Evolutionary conservation across 1,140 invertebrate species (phyloP).

Genomic region (Homarus americanus): DNA sequence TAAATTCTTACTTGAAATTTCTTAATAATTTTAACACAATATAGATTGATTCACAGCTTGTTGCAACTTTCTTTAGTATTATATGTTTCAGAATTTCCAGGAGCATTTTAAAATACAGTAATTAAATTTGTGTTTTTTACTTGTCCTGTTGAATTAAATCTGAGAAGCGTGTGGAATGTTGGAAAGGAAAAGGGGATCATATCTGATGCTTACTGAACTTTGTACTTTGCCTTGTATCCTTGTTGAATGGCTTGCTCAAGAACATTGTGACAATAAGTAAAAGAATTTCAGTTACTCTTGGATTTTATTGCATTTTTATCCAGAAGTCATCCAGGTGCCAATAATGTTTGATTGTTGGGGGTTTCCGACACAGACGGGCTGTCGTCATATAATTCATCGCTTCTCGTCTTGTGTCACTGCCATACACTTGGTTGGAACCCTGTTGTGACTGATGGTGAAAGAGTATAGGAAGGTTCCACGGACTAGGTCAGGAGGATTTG

Average conservation of each 20-base stretch:
- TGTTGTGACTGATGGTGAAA: conserved; percentile 22
- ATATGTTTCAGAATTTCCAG: too few species aligned
- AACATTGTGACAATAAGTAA: background rate
- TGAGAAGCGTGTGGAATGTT: too few species aligned
- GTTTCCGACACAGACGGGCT: conserved; percentile 50
- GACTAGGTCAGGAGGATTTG: conserved; percentile 24
- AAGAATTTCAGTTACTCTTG: background rate
- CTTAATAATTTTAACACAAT: too few species aligned
- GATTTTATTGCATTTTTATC: background rate
- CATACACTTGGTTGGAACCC: conserved; percentile 34
- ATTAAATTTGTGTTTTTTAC: too few species aligned
- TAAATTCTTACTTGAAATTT: too few species aligned
- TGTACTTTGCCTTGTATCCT: background rate
- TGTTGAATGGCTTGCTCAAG: background rate
- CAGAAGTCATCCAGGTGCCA: conserved; percentile 41
- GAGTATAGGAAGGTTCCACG: conserved; percentile 25
- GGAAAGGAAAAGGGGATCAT: too few species aligned
- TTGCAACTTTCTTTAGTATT: too few species aligned
- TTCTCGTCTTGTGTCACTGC: conserved; percentile 52
- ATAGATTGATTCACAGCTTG: too few species aligned
- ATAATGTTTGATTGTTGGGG: conserved; percentile 21
- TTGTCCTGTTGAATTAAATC: too few species aligned
- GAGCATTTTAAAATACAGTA: too few species aligned
- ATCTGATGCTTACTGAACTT: background rate
- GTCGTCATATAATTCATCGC: conserved; percentile 8